Conservation (phyloP, 2,113 vertebrate species). For the Scomber colias region DNA sequence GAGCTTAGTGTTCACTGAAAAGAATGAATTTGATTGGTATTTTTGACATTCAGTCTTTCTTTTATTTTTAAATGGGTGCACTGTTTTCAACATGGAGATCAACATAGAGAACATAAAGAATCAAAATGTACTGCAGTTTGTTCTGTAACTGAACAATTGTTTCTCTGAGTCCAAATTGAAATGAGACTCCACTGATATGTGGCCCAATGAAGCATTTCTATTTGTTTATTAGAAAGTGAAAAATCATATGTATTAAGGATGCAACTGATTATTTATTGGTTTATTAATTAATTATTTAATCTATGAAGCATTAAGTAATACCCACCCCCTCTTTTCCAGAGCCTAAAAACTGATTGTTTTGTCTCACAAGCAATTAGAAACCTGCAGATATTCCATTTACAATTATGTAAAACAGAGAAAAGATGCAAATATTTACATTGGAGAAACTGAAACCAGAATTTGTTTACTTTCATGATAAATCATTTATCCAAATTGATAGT, state of each 20-base stretch:
- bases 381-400: neutral
- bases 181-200: slow-evolving; percentile 5
- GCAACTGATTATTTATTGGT: neutral
- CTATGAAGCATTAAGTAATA: neutral
- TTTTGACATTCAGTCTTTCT: slow-evolving; percentile 59
- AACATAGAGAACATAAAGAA: slow-evolving; percentile 11
- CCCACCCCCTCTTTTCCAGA: neutral
- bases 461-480: neutral
- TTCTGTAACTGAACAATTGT: slow-evolving; percentile 20
- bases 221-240: slow-evolving; percentile 20
- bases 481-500: too few relatives aligned
- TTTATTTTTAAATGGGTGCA: slow-evolving; percentile 49
- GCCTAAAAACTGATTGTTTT: neutral
- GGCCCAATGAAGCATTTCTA: slow-evolving; percentile 4
- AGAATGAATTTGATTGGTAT: slow-evolving; percentile 79
- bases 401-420: neutral
- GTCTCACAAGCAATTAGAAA: neutral
- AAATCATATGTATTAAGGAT: neutral
- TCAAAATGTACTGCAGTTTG: slow-evolving; percentile 25
- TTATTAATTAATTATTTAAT: neutral
- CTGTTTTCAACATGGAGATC: slow-evolving; percentile 29
- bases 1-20: slow-evolving; percentile 70
- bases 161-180: slow-evolving; percentile 2
- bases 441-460: neutral
- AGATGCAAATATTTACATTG: neutral